Conservation (phyloP, 2,113 vertebrate genomes). For the Sprattus sprattus region DNA sequence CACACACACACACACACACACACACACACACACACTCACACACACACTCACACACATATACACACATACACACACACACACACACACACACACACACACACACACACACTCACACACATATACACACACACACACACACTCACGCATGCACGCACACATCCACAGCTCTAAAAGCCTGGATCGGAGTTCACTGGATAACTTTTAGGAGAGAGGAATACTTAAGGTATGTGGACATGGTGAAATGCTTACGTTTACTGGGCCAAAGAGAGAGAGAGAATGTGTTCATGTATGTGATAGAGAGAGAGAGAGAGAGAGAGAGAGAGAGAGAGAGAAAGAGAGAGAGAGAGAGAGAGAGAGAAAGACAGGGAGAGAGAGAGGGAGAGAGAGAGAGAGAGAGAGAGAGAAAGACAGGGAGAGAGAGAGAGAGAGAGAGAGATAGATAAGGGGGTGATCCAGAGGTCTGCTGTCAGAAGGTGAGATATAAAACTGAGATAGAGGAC, state of each 20-base stretch:
- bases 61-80: background rate
- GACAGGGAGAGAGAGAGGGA: constrained; percentile 40
- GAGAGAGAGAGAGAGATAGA: constrained; percentile 34
- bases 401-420: constrained; percentile 42
- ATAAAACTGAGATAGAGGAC: constrained; percentile 4
- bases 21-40: too few relatives aligned
- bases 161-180: too few relatives aligned
- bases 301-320: constrained; percentile 22
- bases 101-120: too few relatives aligned
- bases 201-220: background rate
- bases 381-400: constrained; percentile 60
- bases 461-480: constrained; percentile 27
- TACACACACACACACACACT: background rate
- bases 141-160: background rate
- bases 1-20: too few relatives aligned
- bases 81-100: background rate
- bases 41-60: constrained; percentile 9
- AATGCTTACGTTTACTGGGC: constrained; percentile 47
- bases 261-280: constrained; percentile 47
- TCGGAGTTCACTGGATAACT: background rate
- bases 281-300: constrained; percentile 23
- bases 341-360: background rate
- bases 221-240: constrained; percentile 32
- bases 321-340: background rate
- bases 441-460: constrained; percentile 41